Evolutionary conservation across 2,888 invertebrate species (phyloP), one percentile per base, ranked within the genome.

Genomic region (Pecten maximus): DNA sequence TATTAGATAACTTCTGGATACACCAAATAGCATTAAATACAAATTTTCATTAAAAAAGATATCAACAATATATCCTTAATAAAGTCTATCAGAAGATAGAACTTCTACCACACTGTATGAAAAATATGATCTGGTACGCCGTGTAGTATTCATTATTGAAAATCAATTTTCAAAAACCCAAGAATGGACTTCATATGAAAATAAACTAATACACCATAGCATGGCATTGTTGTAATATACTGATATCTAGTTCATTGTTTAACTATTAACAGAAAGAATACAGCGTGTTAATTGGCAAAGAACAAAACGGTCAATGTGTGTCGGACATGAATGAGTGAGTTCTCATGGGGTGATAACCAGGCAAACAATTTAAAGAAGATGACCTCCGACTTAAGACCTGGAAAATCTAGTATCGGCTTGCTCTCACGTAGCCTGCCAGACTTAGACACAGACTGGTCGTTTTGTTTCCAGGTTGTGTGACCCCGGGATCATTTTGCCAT

Each of bases 401-500:
- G 74, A 74, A 74, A 74, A 8, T 15, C 35, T 74, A 35, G 74
- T 74, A 74, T 74, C 74, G 35, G 35, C 74, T 74, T 74, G 74
- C 74, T 74, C 74, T 74, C 74, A 74, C 74, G 74, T 74, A 28
- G 74, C 1, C 2, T 74, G 74, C 74, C 74, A 74, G 74, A 74
- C 74, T 28, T 10, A 35, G 28, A 35, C 74, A 74, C 35, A 74
- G 74, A 35, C 35, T 74, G 74, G 35, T 15, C 35, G 74, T 74
- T 74, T 74, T 74, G 74, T 74, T 74, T 35, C 74, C 74, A 74
- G 74, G 19, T 35, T 74, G 74, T 12, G 35, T 74, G 74, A 74
- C 74, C 74, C 74, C 74, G 23, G 44, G 74, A 74, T 74, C 74
- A 74, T 74, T 74, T 74, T 74, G 35, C 74, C 74, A 74, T 74